These are phyloP conservation scores for Camponotus fellah DNA, from an alignment of 2,888 invertebrate genomes.

Conservation along the genomic window DNA sequence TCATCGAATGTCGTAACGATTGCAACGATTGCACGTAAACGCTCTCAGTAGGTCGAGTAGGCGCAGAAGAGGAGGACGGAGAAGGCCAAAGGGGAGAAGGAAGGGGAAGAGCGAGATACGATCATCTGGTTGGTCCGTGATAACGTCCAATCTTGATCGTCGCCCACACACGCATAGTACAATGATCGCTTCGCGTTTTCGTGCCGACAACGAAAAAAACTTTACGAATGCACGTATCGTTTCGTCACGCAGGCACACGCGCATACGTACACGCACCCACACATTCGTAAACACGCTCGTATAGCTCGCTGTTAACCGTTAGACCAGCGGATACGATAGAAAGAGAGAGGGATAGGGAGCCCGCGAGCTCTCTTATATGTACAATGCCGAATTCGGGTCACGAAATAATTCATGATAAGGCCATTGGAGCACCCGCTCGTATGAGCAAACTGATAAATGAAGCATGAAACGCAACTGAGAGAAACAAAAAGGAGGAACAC, in stretches of 20 bases:
- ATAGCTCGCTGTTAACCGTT: conserved; percentile 64
- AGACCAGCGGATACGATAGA: conserved; percentile 65
- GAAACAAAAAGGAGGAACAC: neutral
- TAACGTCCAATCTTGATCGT: conserved; percentile 66
- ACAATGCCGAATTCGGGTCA: conserved; percentile 80
- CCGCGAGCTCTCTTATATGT: conserved; percentile 58
- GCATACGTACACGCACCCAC: neutral
- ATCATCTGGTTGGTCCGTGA: conserved; percentile 61
- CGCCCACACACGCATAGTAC: conserved; percentile 41
- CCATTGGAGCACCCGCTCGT: conserved; percentile 67
- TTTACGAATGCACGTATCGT: conserved; percentile 61
- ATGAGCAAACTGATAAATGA: conserved; percentile 71
- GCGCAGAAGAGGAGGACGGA: conserved; percentile 1
- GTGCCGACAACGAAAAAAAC: conserved; percentile 27
- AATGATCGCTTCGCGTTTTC: conserved; percentile 28
- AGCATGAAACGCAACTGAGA: conserved; percentile 52
- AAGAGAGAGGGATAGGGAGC: conserved; percentile 28
- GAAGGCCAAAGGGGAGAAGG: neutral
- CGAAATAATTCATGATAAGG: conserved; percentile 80
- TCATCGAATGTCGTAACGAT: conserved; percentile 46
- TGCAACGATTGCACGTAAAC: conserved; percentile 67
- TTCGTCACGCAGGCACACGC: conserved; percentile 53
- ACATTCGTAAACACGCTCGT: neutral
- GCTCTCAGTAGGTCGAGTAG: conserved; percentile 48
- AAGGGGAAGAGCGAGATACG: neutral